A percentile compares a stretch with the other conserved stretches of the same genome.
Conservation (phyloP, 2,888 invertebrate species). For the Brassicogethes aeneus region DNA sequence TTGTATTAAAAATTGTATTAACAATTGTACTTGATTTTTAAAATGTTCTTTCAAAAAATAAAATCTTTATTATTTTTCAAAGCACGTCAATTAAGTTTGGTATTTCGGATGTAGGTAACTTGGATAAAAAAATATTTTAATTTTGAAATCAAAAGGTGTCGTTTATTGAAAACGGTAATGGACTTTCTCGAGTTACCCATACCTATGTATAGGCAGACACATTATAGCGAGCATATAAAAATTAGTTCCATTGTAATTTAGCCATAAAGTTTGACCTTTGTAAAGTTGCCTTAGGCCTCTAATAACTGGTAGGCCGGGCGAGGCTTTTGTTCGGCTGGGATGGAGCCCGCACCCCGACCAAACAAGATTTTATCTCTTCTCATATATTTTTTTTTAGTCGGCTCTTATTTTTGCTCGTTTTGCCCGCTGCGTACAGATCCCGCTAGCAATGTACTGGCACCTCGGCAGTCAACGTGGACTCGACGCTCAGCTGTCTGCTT, state of each 20-base stretch:
- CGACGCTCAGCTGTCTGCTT: constrained; percentile 26
- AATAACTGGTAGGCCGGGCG: constrained; percentile 39
- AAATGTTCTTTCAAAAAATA: no score
- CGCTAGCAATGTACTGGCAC: constrained; percentile 42
- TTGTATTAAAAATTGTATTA: no score
- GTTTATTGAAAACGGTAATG: constrained; percentile 10
- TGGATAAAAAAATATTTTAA: no score
- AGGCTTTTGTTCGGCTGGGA: constrained; percentile 39
- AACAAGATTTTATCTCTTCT: constrained; percentile 41
- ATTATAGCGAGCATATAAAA: constrained; percentile 26
- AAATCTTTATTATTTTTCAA: no score
- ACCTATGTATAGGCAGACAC: no score
- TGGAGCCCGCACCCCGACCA: constrained; percentile 38
- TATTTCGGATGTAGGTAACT: no score
- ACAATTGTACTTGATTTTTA: no score
- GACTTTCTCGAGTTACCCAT: constrained; percentile 18
- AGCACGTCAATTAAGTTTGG: no score
- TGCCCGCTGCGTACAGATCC: constrained; percentile 40
- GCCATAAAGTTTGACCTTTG: constrained; percentile 38
- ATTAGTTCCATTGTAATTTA: constrained; percentile 37
- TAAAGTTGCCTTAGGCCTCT: constrained; percentile 35
- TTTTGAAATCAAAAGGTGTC: no score
- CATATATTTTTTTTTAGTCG: constrained; percentile 40
- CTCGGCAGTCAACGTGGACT: constrained; percentile 41
- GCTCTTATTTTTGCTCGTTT: constrained; percentile 43